A percentile compares a stretch with the other conserved stretches of the same genome.
Conservation (phyloP, 2,797 vertebrate species). For the Amazona finschi region DNA sequence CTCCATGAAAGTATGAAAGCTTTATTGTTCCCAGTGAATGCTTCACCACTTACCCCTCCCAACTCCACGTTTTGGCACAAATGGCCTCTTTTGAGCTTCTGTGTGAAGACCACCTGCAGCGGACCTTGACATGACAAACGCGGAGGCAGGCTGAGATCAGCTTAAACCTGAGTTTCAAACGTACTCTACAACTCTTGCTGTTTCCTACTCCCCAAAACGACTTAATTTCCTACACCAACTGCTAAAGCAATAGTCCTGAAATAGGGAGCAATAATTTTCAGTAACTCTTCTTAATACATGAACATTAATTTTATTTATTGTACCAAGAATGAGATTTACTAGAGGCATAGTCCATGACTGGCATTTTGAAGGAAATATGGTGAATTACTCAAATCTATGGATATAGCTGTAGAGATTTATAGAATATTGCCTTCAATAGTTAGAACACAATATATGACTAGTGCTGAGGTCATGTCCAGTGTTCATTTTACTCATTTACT, state of each 20-base stretch:
- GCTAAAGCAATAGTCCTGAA: slow-evolving; percentile 33
- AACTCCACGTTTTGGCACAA: neutral
- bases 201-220: slow-evolving; percentile 19
- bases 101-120: slow-evolving; percentile 61
- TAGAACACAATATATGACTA: neutral
- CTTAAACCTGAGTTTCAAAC: slow-evolving; percentile 23
- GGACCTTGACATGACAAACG: slow-evolving; percentile 40
- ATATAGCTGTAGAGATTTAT: slow-evolving; percentile 28
- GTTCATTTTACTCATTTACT: slow-evolving; percentile 47
- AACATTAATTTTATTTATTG: slow-evolving; percentile 61
- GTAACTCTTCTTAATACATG: slow-evolving; percentile 5
- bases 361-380: slow-evolving; percentile 54
- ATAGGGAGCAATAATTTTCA: slow-evolving; percentile 46
- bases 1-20: slow-evolving; percentile 38
- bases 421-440: slow-evolving; percentile 16
- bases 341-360: neutral
- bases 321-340: slow-evolving; percentile 20
- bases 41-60: slow-evolving; percentile 5
- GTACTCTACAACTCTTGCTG: slow-evolving; percentile 6
- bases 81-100: slow-evolving; percentile 45
- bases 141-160: slow-evolving; percentile 38
- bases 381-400: slow-evolving; percentile 40
- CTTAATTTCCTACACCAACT: slow-evolving; percentile 51
- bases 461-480: slow-evolving; percentile 27
- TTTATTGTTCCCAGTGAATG: slow-evolving; percentile 55